Percentiles rank a stretch among this genome's conserved stretches.
These are phyloP conservation scores for Apamea crenata DNA, from an alignment of 2,888 invertebrate genomes.

Conservation along the genomic window DNA sequence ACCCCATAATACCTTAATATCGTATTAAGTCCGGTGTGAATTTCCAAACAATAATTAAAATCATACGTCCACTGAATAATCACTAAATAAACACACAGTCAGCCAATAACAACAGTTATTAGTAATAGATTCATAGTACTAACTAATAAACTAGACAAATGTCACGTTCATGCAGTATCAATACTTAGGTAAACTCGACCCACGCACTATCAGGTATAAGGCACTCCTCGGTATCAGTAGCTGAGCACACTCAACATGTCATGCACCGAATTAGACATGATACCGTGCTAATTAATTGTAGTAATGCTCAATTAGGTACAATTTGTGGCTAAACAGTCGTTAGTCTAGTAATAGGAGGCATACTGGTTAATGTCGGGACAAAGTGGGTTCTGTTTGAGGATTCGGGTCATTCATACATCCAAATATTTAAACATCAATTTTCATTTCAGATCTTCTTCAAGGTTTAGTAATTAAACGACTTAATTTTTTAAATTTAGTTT, in stretches of 20 bases:
- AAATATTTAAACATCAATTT: background rate
- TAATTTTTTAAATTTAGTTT: background rate
- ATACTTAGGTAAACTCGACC: background rate
- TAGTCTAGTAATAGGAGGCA: slow-evolving; percentile 13
- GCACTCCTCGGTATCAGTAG: slow-evolving; percentile 1
- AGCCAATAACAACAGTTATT: slow-evolving; percentile 17
- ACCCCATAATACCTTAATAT: background rate
- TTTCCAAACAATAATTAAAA: background rate
- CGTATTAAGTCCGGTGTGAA: background rate
- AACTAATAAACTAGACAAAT: slow-evolving; percentile 29
- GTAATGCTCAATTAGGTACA: slow-evolving; percentile 52
- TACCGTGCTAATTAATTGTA: slow-evolving; percentile 48
- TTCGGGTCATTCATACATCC: background rate
- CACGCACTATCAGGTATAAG: slow-evolving; percentile 21
- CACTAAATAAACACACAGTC: slow-evolving; percentile 1
- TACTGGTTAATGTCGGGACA: slow-evolving; percentile 8
- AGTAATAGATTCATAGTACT: slow-evolving; percentile 18
- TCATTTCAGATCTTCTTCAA: background rate
- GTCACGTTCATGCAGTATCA: slow-evolving; percentile 37
- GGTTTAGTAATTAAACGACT: background rate
- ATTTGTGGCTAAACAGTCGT: slow-evolving; percentile 44
- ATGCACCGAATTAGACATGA: slow-evolving; percentile 45
- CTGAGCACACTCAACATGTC: slow-evolving; percentile 27
- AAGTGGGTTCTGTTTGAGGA: background rate
- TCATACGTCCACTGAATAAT: background rate